Base-by-base conservation (phyloP, 2,113 vertebrate species). In the Heptranchias perlo region DNA sequence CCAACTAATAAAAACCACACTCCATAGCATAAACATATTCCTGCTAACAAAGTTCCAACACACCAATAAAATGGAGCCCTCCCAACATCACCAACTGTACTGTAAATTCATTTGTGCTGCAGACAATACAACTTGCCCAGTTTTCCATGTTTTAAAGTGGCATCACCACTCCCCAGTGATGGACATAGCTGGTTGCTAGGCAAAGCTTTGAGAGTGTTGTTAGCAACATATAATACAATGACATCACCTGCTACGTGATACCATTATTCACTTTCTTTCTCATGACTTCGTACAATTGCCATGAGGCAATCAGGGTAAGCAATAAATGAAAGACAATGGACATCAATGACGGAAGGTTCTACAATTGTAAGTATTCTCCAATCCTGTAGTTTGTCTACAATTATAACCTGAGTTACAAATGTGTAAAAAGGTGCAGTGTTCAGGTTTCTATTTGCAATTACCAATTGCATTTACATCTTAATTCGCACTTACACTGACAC, bases 151-250 rank as follows among this genome's bases (percentile, higher is more conserved):
- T 93, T 62, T 39, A 62, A 93, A 93, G 16, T 39, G 89, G 89
- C 21, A 39, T 92, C 61, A 61, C 64, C 87, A 31, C 13, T 91
- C 52, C 86, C 89, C n/a, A 93, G 21, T 21, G 89, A 39, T 16
- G 61, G 35, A 35, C n/a, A 62, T 16, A n/a, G 14, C 49, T 93
- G 31, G 58, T 64, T 93, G 89, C 64, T 93, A 21, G 14, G 89
- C 16, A 39, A 93, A 93, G 58, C 35, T 21, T n/a, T 93, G 35
- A 82, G n/a, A 78, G 39, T 89, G 86, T 92, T 92, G 54, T 18
- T 92, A 92, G 54, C 87, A 92, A 92, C 87, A n/a, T 82, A 21
- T n/a, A 92, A 92, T 54, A n/a, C 87, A 92, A 61, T 61, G 16
- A 35, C 31, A 61, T 61, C 31, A 92, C 13, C 87, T 92, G 54